Evolutionary conservation across 1,140 invertebrate genomes (phyloP).

Genomic region (Atta cephalotes): DNA sequence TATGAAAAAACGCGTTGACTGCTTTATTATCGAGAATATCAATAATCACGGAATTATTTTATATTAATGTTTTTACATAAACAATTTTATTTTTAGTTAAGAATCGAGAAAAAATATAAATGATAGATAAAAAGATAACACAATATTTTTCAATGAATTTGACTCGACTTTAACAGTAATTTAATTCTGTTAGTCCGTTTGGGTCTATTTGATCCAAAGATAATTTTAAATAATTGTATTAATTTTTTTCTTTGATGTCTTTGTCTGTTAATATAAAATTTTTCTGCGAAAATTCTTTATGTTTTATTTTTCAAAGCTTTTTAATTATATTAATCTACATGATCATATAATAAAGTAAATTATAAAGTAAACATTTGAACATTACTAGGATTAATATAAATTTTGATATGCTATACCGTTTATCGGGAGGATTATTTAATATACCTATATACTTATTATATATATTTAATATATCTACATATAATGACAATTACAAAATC

Average conservation of each 20-base stretch:
- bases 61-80: background rate
- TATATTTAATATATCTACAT: background rate
- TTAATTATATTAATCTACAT: too few relatives aligned
- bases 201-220: too few relatives aligned
- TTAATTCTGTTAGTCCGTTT: background rate
- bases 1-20: background rate
- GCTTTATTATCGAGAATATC: background rate
- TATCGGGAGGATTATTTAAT: background rate
- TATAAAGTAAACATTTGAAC: too few relatives aligned
- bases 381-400: too few relatives aligned
- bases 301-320: too few relatives aligned
- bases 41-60: background rate
- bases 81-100: background rate
- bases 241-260: too few relatives aligned
- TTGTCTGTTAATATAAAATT: too few relatives aligned
- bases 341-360: too few relatives aligned
- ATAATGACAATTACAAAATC: background rate
- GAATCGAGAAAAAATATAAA: background rate
- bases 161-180: background rate
- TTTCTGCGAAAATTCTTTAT: too few relatives aligned
- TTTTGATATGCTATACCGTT: background rate
- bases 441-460: too few relatives aligned
- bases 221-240: too few relatives aligned
- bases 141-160: constrained; percentile 2
- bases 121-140: background rate